Base-by-base conservation (phyloP, 2,113 vertebrate species). In the Plectropomus leopardus region DNA sequence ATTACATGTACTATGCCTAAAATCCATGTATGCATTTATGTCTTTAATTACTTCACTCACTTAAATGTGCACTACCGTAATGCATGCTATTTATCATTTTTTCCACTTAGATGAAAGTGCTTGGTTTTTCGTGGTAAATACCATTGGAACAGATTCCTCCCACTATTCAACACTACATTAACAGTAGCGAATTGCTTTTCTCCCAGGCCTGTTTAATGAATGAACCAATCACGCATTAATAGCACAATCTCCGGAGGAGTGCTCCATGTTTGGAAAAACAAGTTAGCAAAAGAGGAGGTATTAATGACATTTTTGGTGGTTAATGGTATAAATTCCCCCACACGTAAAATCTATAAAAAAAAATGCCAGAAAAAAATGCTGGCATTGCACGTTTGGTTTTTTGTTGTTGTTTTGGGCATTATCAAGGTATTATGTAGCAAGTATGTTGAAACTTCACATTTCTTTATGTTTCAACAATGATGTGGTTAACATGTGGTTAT, bases 201-300 rank as follows among this genome's bases (percentile, higher is more conserved):
- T 73, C 47, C 28, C 47, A 68, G 67, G 61, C 30, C 75, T 61
- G 36, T 53, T 54, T 61, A 78, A 83, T 60, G 75, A 72, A 73
- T 67, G 36, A 67, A 72, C 67, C 70, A 68, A 75, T 69, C 64
- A 70, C 40, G 3, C 57, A 19, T 75, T 82, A 69, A 75, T 82
- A 23, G 19, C 48, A 55, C 40, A 82, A 63, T 63, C 79, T 50
- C 57, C 26, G 10, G 72, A 75, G 28, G 17, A 70, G 66, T 63
- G 26, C 30, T 48, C 2, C 54, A 55, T 75, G 71, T 69, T 42
- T 70, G 40, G 50, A 44, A 71, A 42, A 65, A 65, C 16, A 23
- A 59, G 32, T 32, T 9, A 54, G 61, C 32, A 61, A 42, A 3
- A 58, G 42, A 30, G 14, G 30, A 48, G 11, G 66, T 32, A 67